Percentiles rank a stretch among this genome's conserved stretches.
phyloP scores from a whole-genome alignment of 2,797 vertebrate genomes.

The Labeo calbasu region DNA sequence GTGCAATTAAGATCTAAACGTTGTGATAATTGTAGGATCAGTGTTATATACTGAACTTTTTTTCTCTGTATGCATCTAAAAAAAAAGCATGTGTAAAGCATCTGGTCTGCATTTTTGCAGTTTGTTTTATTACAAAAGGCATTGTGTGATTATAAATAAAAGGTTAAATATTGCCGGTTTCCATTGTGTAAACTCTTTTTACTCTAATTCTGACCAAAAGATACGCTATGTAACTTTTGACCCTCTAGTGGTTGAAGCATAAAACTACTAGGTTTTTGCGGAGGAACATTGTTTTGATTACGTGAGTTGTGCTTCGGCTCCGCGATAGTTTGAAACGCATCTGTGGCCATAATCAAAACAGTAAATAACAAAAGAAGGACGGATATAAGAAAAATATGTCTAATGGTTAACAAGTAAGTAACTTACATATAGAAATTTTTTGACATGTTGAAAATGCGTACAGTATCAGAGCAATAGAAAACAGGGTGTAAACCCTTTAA shows the following conservation, averaged over 20 bases:
- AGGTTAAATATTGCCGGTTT: not conserved
- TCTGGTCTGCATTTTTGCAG: conserved; percentile 43
- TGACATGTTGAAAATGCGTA: not conserved
- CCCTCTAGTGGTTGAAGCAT: not conserved
- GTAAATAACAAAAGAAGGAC: not conserved
- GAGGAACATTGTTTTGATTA: conserved; percentile 2
- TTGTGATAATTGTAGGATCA: conserved; percentile 27
- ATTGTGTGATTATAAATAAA: conserved; percentile 53
- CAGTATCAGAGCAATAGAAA: too few species aligned
- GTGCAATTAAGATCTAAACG: conserved; percentile 38
- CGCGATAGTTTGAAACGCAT: not conserved
- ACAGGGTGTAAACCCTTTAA: too few species aligned
- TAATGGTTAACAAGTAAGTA: not conserved
- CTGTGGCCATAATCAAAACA: not conserved
- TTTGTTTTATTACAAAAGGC: conserved; percentile 50
- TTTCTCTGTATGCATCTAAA: not conserved
- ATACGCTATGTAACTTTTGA: not conserved
- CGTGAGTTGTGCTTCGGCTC: not conserved
- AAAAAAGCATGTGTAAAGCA: conserved; percentile 9
- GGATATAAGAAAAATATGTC: not conserved
- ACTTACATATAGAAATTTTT: not conserved
- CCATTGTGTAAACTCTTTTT: not conserved
- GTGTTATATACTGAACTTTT: conserved; percentile 34
- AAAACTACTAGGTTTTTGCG: not conserved
- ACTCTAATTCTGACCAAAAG: not conserved